Percentiles rank a stretch among this genome's conserved stretches.
Evolutionary conservation across 1,140 invertebrate species (phyloP).

Genomic region (Procambarus clarkii): DNA sequence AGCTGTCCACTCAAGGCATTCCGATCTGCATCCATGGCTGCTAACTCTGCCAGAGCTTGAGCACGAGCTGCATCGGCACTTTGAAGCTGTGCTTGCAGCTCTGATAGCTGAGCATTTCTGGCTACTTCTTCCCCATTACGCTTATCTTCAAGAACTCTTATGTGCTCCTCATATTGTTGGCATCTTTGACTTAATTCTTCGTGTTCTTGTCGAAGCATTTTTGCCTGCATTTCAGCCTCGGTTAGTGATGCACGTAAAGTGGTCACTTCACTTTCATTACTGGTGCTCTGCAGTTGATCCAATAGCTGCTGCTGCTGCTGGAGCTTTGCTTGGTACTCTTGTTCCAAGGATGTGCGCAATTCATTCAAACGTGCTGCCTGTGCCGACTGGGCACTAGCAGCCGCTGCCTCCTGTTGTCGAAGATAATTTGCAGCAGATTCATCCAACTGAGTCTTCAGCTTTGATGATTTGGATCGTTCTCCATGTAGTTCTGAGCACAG

Average conservation of each 20-base stretch:
- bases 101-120: conserved; percentile 41
- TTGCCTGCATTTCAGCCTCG: conserved; percentile 50
- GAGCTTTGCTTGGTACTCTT: conserved; percentile 56
- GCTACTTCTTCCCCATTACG: conserved; percentile 28
- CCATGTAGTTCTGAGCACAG: conserved; percentile 83
- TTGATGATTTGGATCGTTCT: conserved; percentile 80
- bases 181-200: conserved; percentile 41
- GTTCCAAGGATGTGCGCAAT: conserved; percentile 32
- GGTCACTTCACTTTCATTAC: conserved; percentile 63
- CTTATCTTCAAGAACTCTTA: conserved; percentile 48
- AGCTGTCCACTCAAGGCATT: conserved; percentile 40
- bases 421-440: conserved; percentile 78
- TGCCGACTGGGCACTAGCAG: conserved; percentile 73
- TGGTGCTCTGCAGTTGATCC: conserved; percentile 43
- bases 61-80: conserved; percentile 49
- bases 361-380: conserved; percentile 44
- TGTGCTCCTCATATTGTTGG: conserved; percentile 57
- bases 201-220: conserved; percentile 34
- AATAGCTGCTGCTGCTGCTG: conserved; percentile 55
- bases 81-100: conserved; percentile 38
- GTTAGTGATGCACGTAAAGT: conserved; percentile 23
- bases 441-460: conserved; percentile 79
- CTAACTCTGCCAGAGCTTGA: conserved; percentile 44
- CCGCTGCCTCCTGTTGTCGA: conserved; percentile 80
- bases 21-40: conserved; percentile 28